Conservation (phyloP, 2,113 vertebrate species). For the Hyperoodon ampullatus region DNA sequence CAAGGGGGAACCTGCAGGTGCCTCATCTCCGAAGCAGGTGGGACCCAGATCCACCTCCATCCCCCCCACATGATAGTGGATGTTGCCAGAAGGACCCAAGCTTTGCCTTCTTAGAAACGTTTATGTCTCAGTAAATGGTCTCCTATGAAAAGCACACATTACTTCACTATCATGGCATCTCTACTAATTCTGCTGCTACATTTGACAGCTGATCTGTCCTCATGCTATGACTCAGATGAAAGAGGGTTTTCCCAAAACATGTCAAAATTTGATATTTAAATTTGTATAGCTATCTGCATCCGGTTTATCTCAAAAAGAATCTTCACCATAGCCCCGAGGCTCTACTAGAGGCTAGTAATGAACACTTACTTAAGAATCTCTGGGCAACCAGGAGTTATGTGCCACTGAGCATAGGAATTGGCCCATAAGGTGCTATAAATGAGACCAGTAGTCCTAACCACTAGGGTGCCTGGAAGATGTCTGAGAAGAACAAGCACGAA, state of each 20-base stretch:
- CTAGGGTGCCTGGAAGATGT: accelerated
- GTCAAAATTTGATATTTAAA: not conserved
- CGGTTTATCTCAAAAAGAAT: not conserved
- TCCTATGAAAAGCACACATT: not conserved
- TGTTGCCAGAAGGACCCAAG: not conserved
- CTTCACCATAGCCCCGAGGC: not conserved
- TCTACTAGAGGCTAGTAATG: not conserved
- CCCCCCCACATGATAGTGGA: accelerated
- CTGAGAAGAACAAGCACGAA: not conserved
- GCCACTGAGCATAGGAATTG: not conserved
- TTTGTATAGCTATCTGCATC: not conserved
- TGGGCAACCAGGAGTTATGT: accelerated
- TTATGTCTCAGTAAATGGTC: not conserved
- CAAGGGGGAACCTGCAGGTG: accelerated
- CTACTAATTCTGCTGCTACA: not conserved
- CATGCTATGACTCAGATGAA: not conserved
- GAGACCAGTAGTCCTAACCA: not conserved
- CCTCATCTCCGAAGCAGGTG: accelerated
- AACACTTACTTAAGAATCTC: accelerated
- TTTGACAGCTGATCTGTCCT: not conserved
- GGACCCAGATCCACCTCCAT: accelerated
- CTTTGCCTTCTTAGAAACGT: not conserved
- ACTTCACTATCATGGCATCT: not conserved
- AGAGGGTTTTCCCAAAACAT: not conserved
- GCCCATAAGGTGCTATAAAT: accelerated